These are phyloP conservation scores for Ormyrus labotus DNA, from an alignment of 2,888 invertebrate genomes.

Conservation along the genomic window DNA sequence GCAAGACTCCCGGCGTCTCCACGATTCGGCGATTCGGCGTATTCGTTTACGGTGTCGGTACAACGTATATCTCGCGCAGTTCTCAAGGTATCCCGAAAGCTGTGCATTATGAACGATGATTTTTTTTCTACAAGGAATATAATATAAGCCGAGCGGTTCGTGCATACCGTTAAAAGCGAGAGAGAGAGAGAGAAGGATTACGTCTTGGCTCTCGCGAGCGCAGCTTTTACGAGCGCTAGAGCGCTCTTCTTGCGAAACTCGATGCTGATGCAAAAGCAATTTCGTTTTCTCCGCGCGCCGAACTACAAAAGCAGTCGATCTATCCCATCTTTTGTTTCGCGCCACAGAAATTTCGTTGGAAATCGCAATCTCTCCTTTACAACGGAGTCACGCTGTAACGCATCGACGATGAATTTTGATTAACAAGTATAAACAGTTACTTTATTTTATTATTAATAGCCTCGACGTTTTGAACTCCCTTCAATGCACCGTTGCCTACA, in stretches of 20 bases:
- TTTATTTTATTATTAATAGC: slow-evolving; percentile 1
- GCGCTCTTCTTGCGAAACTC: slow-evolving; percentile 9
- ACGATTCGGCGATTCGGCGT: too few species aligned
- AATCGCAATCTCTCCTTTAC: too few species aligned
- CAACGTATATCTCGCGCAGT: too few species aligned
- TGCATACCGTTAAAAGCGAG: slow-evolving; percentile 36
- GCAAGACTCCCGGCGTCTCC: too few species aligned
- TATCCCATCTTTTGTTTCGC: not conserved
- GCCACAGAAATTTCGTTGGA: not conserved
- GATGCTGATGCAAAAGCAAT: slow-evolving; percentile 25
- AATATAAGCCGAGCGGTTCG: slow-evolving; percentile 26
- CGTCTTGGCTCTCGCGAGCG: slow-evolving; percentile 7
- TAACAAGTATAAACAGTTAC: too few species aligned
- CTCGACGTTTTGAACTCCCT: slow-evolving; percentile 13
- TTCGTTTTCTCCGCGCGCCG: slow-evolving; percentile 9
- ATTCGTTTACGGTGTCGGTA: too few species aligned
- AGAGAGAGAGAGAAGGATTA: not conserved
- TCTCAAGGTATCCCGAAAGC: too few species aligned
- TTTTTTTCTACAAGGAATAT: slow-evolving; percentile 14
- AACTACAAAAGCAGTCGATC: too few species aligned
- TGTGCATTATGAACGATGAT: too few species aligned
- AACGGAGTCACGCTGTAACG: too few species aligned
- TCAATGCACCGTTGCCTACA: slow-evolving; percentile 36
- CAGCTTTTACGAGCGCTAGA: slow-evolving; percentile 23
- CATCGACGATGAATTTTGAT: too few species aligned